A percentile compares a stretch with the other conserved stretches of the same genome.
phyloP scores from a whole-genome alignment of 2,888 invertebrate genomes.

The Keiferia lycopersicella region DNA sequence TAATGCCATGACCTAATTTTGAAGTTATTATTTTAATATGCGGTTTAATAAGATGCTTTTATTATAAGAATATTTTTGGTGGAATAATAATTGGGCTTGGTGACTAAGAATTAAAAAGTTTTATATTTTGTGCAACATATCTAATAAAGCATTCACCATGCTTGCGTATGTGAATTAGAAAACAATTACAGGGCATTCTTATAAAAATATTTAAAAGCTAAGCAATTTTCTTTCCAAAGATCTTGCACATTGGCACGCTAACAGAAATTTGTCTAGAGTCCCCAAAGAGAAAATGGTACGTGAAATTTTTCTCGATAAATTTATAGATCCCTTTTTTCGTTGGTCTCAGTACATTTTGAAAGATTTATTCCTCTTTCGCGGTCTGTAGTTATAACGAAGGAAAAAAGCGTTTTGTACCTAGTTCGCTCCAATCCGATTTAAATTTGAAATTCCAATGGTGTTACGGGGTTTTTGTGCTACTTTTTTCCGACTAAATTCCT shows the following conservation, averaged over 20 bases:
- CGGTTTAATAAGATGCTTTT: too few relatives aligned
- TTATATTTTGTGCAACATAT: too few relatives aligned
- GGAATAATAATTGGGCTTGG: too few relatives aligned
- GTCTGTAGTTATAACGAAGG: slow-evolving; percentile 30
- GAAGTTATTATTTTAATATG: slow-evolving; percentile 4
- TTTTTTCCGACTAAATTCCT: neutral
- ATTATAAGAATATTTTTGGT: neutral
- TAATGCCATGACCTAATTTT: slow-evolving; percentile 7
- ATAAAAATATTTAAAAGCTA: neutral
- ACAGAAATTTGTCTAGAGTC: slow-evolving; percentile 22
- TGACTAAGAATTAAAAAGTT: too few relatives aligned
- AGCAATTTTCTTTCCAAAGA: neutral
- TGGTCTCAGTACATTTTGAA: slow-evolving; percentile 28
- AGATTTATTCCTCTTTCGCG: slow-evolving; percentile 31
- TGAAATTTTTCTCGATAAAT: slow-evolving; percentile 32
- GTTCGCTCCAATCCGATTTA: slow-evolving; percentile 34
- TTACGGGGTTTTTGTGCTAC: slow-evolving; percentile 12
- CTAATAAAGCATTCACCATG: too few relatives aligned
- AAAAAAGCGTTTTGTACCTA: slow-evolving; percentile 28
- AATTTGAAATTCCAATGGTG: slow-evolving; percentile 36
- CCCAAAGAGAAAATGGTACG: slow-evolving; percentile 28
- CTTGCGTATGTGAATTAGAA: too few relatives aligned
- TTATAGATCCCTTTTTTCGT: slow-evolving; percentile 30
- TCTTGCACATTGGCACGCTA: slow-evolving; percentile 3
- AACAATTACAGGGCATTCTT: too few relatives aligned